These are phyloP conservation scores for Carterocephalus palaemon DNA, from an alignment of 2,888 invertebrate genomes.

Conservation along the genomic window DNA sequence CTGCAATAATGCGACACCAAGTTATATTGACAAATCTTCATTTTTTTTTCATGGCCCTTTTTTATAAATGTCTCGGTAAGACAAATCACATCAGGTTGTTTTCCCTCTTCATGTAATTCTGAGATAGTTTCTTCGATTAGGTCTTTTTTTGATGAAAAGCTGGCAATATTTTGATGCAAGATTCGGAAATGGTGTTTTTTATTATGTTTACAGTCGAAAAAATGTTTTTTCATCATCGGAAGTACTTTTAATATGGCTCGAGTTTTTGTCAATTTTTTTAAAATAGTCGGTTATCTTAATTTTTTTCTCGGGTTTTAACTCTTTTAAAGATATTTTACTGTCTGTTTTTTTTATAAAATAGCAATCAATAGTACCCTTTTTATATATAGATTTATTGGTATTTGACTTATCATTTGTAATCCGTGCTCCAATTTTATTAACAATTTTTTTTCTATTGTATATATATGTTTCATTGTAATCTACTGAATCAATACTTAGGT, in stretches of 20 bases:
- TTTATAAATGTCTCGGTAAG: conserved; percentile 24
- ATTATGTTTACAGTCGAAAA: conserved; percentile 4
- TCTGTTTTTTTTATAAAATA: not conserved
- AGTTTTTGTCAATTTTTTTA: not conserved
- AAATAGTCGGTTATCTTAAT: conserved; percentile 5
- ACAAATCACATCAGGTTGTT: conserved; percentile 21
- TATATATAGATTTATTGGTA: not conserved
- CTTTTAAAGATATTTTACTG: too few relatives aligned
- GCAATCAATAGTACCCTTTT: conserved; percentile 1
- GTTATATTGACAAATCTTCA: conserved; percentile 18
- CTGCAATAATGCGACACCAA: conserved; percentile 17
- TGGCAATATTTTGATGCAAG: conserved; percentile 26
- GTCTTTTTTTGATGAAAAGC: conserved; percentile 16
- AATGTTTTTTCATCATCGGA: not conserved
- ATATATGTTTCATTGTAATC: not conserved
- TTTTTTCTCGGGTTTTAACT: too few relatives aligned
- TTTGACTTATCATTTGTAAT: not conserved
- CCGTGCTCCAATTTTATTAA: not conserved
- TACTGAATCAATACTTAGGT: not conserved
- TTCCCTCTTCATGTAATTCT: conserved; percentile 6
- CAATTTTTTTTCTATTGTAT: not conserved
- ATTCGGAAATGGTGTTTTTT: conserved; percentile 10
- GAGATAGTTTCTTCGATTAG: conserved; percentile 17
- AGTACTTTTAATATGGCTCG: not conserved
- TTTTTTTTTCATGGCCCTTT: conserved; percentile 5